These are phyloP conservation scores for Rhineura floridana DNA, from an alignment of 2,113 vertebrate genomes.

Conservation along the genomic window DNA sequence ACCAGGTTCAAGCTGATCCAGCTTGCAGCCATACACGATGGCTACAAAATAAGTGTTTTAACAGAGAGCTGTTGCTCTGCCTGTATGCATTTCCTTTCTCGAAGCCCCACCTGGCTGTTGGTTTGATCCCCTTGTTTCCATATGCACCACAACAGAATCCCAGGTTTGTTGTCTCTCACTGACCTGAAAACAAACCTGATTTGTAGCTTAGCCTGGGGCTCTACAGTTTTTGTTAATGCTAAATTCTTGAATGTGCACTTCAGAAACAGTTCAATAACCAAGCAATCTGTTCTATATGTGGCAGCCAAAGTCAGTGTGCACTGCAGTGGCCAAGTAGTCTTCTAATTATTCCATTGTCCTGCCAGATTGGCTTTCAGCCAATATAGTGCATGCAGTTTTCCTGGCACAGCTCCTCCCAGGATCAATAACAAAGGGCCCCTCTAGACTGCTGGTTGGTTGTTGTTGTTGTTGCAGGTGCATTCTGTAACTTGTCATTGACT, in stretches of 20 bases:
- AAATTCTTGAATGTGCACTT: not conserved
- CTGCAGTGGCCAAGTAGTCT: not conserved
- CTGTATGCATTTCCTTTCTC: not conserved
- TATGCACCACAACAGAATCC: not conserved
- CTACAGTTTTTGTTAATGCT: not conserved
- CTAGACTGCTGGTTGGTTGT: no score
- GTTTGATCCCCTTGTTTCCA: not conserved
- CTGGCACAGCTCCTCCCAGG: not conserved
- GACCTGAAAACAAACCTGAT: not conserved
- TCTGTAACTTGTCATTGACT: no score
- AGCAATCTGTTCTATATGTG: not conserved
- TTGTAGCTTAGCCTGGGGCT: not conserved
- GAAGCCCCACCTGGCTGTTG: not conserved
- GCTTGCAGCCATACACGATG: not conserved
- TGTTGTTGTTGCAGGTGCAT: not conserved
- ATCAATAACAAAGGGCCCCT: not conserved
- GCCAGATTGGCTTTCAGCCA: not conserved
- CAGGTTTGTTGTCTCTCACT: not conserved
- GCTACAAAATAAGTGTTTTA: not conserved
- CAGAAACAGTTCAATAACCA: not conserved
- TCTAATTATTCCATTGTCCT: not conserved
- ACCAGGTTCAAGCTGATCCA: conserved; percentile 16
- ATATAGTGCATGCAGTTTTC: not conserved
- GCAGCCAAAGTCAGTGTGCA: not conserved
- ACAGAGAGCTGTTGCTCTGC: not conserved